These are phyloP conservation scores for Branchinecta lynchi DNA, from an alignment of 1,140 invertebrate species.

Conservation along the genomic window DNA sequence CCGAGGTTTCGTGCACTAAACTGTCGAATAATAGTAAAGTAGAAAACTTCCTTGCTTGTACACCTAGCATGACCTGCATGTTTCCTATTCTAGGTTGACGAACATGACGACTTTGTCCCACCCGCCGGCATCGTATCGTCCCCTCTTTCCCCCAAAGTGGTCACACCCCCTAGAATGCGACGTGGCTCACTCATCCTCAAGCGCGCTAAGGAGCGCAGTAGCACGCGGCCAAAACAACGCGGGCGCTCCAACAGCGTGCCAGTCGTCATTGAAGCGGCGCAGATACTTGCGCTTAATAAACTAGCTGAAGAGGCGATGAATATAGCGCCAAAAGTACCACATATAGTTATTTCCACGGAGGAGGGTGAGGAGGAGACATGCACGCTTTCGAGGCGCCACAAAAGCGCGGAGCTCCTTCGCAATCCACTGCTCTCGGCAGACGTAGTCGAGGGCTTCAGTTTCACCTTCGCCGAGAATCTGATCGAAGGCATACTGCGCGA, in stretches of 20 bases:
- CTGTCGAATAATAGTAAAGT: too few relatives aligned
- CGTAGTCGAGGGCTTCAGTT: constrained; percentile 23
- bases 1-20: too few relatives aligned
- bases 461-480: constrained; percentile 21
- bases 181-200: constrained; percentile 19
- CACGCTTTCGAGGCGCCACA: constrained; percentile 15
- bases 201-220: constrained; percentile 16
- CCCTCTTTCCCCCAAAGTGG: constrained; percentile 15
- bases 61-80: too few relatives aligned
- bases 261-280: constrained; percentile 19
- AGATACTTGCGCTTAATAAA: constrained; percentile 17
- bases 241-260: constrained; percentile 21
- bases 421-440: constrained; percentile 20
- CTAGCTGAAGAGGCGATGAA: not conserved
- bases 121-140: not conserved
- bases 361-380: constrained; percentile 15
- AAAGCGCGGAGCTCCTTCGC: constrained; percentile 16
- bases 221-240: constrained; percentile 16
- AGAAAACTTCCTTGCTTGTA: too few relatives aligned
- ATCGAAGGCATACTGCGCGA: constrained; percentile 20
- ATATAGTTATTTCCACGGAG: constrained; percentile 19
- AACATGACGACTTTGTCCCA: not conserved
- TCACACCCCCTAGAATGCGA: constrained; percentile 19
- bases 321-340: constrained; percentile 13
- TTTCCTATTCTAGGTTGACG: not conserved